phyloP scores from a whole-genome alignment of 1,140 invertebrate genomes.

The Pseudomyrmex pallidus region DNA sequence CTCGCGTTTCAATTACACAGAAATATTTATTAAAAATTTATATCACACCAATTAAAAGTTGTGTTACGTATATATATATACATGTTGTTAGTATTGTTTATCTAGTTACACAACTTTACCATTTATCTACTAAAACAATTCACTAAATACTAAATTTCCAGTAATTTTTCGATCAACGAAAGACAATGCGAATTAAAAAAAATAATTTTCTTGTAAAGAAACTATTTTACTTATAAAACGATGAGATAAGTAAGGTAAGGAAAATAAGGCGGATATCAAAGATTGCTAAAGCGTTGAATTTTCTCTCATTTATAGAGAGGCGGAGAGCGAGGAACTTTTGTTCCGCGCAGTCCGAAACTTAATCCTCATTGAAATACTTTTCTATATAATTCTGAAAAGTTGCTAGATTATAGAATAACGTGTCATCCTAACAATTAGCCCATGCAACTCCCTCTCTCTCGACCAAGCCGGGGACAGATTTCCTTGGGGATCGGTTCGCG shows the following conservation, averaged over 20 bases:
- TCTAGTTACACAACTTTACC: too few species aligned
- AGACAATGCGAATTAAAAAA: background rate
- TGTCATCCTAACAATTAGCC: conserved; percentile 59
- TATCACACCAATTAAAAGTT: too few species aligned
- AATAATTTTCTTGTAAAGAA: background rate
- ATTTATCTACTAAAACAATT: too few species aligned
- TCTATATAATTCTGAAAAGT: conserved; percentile 42
- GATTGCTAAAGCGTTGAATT: background rate
- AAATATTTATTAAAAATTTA: too few species aligned
- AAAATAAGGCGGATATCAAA: background rate
- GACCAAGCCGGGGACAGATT: conserved; percentile 69
- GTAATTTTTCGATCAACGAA: too few species aligned
- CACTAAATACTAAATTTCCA: too few species aligned
- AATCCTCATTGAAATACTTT: conserved; percentile 36
- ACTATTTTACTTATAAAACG: background rate
- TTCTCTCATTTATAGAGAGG: background rate
- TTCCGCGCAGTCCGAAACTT: background rate
- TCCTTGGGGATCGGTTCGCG: conserved; percentile 73
- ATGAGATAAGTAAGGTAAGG: background rate
- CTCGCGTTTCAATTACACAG: too few species aligned
- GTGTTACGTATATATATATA: too few species aligned
- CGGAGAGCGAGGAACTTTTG: conserved; percentile 20
- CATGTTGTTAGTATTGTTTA: too few species aligned
- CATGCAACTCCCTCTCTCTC: conserved; percentile 15
- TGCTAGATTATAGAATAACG: conserved; percentile 38